phyloP scores from a whole-genome alignment of 2,113 vertebrate genomes.

The Atherinomorus stipes region DNA sequence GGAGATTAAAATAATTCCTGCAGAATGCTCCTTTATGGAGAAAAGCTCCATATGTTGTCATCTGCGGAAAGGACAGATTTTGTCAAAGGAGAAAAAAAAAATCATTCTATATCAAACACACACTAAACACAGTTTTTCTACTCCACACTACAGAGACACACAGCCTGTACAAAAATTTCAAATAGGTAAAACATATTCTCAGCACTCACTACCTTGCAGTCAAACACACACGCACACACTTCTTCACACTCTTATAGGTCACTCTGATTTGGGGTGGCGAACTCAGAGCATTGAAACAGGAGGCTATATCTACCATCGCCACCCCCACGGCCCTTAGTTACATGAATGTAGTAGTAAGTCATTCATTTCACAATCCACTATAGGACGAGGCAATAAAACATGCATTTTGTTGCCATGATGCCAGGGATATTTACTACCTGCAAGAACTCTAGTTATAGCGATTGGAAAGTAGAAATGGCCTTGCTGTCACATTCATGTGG shows the following conservation, averaged over 20 bases:
- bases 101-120: background rate
- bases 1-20: conserved; percentile 98
- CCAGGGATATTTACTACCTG: conserved; percentile 59
- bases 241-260: conserved; percentile 74
- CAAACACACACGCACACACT: conserved; percentile 42
- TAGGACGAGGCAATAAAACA: conserved; percentile 80
- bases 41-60: conserved; percentile 97
- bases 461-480: conserved; percentile 79
- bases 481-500: conserved; percentile 85
- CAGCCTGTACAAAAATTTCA: conserved; percentile 17
- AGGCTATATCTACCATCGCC: conserved; percentile 72
- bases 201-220: conserved; percentile 42
- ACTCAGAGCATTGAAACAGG: conserved; percentile 70
- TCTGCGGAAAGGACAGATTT: conserved; percentile 80
- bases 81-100: conserved; percentile 35
- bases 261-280: conserved; percentile 81
- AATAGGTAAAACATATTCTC: conserved; percentile 11
- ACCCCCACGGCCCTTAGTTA: conserved; percentile 74
- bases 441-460: conserved; percentile 64
- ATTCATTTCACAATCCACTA: conserved; percentile 81
- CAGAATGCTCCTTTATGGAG: conserved; percentile 99
- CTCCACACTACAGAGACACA: conserved; percentile 27
- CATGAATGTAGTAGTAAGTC: conserved; percentile 86
- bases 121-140: conserved; percentile 1
- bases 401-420: conserved; percentile 81